Evolutionary conservation across 1,140 invertebrate genomes (phyloP), one percentile per base, ranked within the genome.

Genomic region (Pachypeltis micranthus): DNA sequence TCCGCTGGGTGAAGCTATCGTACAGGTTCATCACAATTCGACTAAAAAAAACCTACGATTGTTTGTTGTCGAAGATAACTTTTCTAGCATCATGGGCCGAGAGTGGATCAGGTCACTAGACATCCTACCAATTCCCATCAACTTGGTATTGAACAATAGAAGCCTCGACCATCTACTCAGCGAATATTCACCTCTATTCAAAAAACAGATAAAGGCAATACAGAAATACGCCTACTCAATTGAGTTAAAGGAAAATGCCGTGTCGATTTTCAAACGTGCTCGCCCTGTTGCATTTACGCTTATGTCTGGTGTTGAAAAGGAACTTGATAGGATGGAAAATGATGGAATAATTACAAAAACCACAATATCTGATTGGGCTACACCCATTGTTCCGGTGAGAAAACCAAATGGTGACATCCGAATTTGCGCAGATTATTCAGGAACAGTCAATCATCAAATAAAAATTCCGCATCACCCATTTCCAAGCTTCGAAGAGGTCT

Each of bases 341-440:
- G 59, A 68, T 61, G 73, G 74, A 29, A 70, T 76, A 19, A 72
- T 77, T 19, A 54, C 67, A 57, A 67, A 68, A 57, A 72, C 77
- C 19, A 69, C 73, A 56, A 64, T 66, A 63, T 73, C 71, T n/a
- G 72, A 77, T 44, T 81, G 77, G 78, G 77, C 74, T 3, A 74
- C 78, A 2, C 78, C 77, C 0, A 67, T 81, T 4, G 78, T 81
- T 0, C 68, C 74, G 1, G 74, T 80, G 0, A 31, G 70, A 19
- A 81, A 81, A 63, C 56, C 70, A 0, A 69, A 80, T 66, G 75
- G 74, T 12, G 65, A 68, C 19, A 65, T 75, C 27, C 63, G 79
- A 21, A 70, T 81, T 28, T 78, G 77, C 67, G 73, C 70, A 1
- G 78, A 82, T 70, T 81, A 76, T 70, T 75, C 75, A 62, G 67